Conservation (phyloP, 2,113 vertebrate genomes). For the Antechinus stuartii region DNA sequence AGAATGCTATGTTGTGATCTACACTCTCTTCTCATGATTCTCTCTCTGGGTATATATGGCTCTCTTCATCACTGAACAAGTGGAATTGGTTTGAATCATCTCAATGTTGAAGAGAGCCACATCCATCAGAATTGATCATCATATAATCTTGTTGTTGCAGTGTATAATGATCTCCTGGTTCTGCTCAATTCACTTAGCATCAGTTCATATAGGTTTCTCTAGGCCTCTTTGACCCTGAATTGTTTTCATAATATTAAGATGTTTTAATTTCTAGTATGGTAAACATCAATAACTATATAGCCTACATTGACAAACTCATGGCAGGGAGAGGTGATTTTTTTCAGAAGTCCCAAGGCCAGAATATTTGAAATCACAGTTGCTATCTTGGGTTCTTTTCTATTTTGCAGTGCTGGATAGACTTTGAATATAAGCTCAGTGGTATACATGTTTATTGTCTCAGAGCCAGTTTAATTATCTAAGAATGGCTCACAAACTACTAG, state of each 20-base stretch:
- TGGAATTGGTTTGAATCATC: too few relatives aligned
- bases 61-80: too few relatives aligned
- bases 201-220: too few relatives aligned
- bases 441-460: not conserved
- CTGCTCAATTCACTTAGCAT: too few relatives aligned
- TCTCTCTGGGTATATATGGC: too few relatives aligned
- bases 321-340: not conserved
- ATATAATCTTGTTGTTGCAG: too few relatives aligned
- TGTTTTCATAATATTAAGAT: not conserved
- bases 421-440: not conserved
- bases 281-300: too few relatives aligned
- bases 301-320: not conserved
- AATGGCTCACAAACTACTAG: not conserved
- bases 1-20: too few relatives aligned
- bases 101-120: too few relatives aligned
- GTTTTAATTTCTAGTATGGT: not conserved
- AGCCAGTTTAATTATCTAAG: not conserved
- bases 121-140: too few relatives aligned
- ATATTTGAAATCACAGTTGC: not conserved
- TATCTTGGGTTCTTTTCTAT: not conserved
- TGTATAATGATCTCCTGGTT: too few relatives aligned
- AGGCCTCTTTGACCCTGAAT: not conserved
- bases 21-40: too few relatives aligned
- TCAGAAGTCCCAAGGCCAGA: not conserved
- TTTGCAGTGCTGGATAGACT: not conserved